Evolutionary conservation across 2,888 invertebrate species (phyloP), one percentile per base, ranked within the genome.

Genomic region (Eupeodes luniger): DNA sequence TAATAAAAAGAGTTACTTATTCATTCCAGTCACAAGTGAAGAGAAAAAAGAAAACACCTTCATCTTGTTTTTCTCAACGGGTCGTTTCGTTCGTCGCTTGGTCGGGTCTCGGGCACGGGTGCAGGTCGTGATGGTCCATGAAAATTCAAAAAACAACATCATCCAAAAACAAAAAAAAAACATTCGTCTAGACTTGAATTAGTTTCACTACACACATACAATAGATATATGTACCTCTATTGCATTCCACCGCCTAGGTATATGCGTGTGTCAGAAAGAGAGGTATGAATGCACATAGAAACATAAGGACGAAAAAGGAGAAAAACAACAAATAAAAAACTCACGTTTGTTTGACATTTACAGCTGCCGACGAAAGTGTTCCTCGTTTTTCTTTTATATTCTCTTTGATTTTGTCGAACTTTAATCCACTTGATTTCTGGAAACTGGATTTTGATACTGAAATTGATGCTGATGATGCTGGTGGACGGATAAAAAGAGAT

Each of bases 111-210:
- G 27, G 47, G 14, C 14, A 12, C 12, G 14, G 1, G 27, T 19
- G 40, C 40, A 16, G 14, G 36, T 34, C 66, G 27, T 40, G 47
- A 67, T 69, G 81, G 40, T 55, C 75, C 81, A 79, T 78, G 75
- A 86, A 86, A 86, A 75, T 75, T 70, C 72, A 72, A 83, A 83
- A 78, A 69, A 74, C 55, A 53, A 74, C 53, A 77, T 47, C 44
- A 19, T 6, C 34, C 36, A 19, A 36, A 47, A 69, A 79, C 19
- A 72, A 75, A 79, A 62, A 57, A 57, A 47, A 81, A 53, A 51
- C n/a, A 4, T 36, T 53, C 81, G 88, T 88, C 88, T 88, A 88
- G 88, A 88, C 88, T 77, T 81, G 81, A 85, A 85, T 75, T 81
- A 85, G 72, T 72, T 72, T 27, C 34, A 47, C 57, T 81, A 59